Conservation (phyloP, 2,113 vertebrate species). For the Cercocebus atys region DNA sequence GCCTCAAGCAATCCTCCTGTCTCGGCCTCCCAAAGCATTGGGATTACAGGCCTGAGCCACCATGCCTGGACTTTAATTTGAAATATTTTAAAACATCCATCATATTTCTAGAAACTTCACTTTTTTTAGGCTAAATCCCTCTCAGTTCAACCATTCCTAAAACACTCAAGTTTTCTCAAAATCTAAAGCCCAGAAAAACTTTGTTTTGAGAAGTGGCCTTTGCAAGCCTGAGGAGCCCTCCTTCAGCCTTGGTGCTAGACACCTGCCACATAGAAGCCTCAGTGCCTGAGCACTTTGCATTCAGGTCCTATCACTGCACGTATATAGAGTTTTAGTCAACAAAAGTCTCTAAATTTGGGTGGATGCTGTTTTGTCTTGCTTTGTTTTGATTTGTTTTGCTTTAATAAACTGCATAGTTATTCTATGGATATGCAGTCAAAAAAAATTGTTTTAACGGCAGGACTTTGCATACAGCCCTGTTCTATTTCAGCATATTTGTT, state of each 20-base stretch:
- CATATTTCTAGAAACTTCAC: not conserved
- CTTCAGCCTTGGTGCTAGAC: not conserved
- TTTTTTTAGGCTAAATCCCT: not conserved
- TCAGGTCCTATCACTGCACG: not conserved
- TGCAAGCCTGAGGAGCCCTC: not conserved
- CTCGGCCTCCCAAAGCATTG: no score
- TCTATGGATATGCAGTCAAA: not conserved
- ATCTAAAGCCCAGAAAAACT: not conserved
- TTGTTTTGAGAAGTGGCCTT: not conserved
- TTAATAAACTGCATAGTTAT: constrained; percentile 56
- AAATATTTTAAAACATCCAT: not conserved
- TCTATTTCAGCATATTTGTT: constrained; percentile 71
- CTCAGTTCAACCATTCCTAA: not conserved
- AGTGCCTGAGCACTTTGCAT: not conserved
- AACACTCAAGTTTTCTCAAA: not conserved
- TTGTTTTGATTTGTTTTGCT: constrained; percentile 44
- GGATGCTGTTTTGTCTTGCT: constrained; percentile 12
- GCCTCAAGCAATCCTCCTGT: no score
- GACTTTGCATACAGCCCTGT: constrained; percentile 44
- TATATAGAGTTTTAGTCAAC: not conserved
- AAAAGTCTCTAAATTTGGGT: not conserved
- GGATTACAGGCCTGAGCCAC: no score
- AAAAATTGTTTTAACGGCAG: constrained; percentile 2
- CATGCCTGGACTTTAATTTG: not conserved
- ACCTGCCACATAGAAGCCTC: not conserved